Evolutionary conservation across 2,113 vertebrate genomes (phyloP), one percentile per base, ranked within the genome.

Genomic region (Excalfactoria chinensis): DNA sequence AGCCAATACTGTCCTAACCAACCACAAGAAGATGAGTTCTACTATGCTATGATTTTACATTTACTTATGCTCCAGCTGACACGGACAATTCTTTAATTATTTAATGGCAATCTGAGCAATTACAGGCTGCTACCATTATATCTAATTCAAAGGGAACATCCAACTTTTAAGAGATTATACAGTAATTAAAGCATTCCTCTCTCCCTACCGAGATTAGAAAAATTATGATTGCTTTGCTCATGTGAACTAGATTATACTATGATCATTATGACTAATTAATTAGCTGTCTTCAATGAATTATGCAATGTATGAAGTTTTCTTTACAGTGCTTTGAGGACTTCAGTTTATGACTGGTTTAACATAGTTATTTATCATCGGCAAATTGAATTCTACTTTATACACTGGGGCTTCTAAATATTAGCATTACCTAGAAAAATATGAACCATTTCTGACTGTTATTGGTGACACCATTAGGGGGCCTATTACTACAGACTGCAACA

Each of bases 21-120:
- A 53, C 21, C 60, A 56, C 44, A 69, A 63, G 13, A 64, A 34
- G 67, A 17, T 79, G 69, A 87, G 41, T 89, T 85, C 48, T 60
- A 48, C 56, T 56, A 12, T n/a, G 43, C 46, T 83, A 17, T 22
- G 59, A 89, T 87, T 80, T 92, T 84, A 63, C 59, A 46, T 66
- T 84, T 85, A 82, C 35, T 91, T 84, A 82, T 20, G 58, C 55
- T 76, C 63, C 68, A 82, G 68, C 30, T 95, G 71, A 85, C 63
- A 89, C 23, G 78, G 63, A 92, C 37, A 68, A 67, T 85, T 93
- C 73, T 82, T 92, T 76, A 79, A 59, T 84, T 93, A 88, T 63
- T 85, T 91, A 90, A 92, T 4, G 55, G 49, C n/a, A 83, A 86
- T 58, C 48, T 35, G 30, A 90, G 22, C 48, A 84, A 93, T 83